Conservation (phyloP, 2,797 vertebrate species). For the Anguilla obscura region DNA sequence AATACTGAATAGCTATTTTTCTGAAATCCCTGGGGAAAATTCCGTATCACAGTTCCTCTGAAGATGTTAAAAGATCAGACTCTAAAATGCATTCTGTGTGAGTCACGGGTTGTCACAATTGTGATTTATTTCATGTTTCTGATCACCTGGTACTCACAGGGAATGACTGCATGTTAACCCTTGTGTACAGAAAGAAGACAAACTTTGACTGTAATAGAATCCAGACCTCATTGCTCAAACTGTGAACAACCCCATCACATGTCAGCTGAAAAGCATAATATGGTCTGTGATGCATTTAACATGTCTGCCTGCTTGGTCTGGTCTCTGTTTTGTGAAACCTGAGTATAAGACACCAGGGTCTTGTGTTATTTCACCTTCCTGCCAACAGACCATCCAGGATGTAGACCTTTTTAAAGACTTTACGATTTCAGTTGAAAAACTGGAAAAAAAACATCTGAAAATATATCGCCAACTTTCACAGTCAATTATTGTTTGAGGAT, state of each 20-base stretch:
- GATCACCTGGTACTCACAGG: background rate
- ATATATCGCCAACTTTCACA: background rate
- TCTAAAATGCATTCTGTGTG: background rate
- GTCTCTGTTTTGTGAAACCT: slow-evolving; percentile 1
- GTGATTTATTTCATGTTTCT: background rate
- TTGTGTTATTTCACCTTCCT: slow-evolving; percentile 7
- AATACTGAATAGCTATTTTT: background rate
- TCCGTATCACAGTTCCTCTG: background rate
- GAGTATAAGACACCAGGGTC: background rate
- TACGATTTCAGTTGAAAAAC: background rate
- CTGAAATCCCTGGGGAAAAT: background rate
- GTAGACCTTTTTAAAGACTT: background rate
- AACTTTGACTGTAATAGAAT: background rate
- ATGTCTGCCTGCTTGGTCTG: background rate
- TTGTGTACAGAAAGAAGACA: background rate
- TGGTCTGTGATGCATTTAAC: background rate
- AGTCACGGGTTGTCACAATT: background rate
- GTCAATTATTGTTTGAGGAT: background rate
- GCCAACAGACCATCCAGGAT: background rate
- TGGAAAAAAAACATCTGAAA: background rate
- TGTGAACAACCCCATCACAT: background rate
- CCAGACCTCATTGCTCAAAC: background rate
- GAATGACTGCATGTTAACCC: background rate
- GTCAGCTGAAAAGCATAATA: background rate
- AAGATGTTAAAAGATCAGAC: background rate